A percentile compares a stretch with the other conserved stretches of the same genome.
Conservation (phyloP, 2,888 invertebrate species). For the Temnothorax rugatulus region DNA sequence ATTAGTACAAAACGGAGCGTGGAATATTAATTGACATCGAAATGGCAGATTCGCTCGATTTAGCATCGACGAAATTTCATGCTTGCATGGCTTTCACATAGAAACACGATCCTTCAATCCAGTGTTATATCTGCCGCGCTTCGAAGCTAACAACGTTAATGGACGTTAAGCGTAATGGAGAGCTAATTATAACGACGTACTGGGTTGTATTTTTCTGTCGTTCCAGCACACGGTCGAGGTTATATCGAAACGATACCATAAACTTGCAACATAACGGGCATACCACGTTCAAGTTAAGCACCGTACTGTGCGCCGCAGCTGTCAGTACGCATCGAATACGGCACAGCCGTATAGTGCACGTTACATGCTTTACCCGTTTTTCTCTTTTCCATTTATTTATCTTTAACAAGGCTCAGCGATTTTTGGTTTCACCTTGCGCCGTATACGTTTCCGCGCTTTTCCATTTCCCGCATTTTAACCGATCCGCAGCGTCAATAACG, state of each 20-base stretch:
- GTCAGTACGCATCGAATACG: constrained; percentile 39
- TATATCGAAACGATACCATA: constrained; percentile 59
- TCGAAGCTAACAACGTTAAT: constrained; percentile 60
- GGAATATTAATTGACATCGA: constrained; percentile 57
- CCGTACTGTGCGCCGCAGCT: constrained; percentile 55
- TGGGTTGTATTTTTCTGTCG: constrained; percentile 68
- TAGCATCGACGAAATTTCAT: constrained; percentile 56
- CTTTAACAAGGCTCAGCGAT: constrained; percentile 60
- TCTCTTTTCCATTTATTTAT: constrained; percentile 67
- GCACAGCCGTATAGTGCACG: not conserved
- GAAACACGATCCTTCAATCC: constrained; percentile 24
- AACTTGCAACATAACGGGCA: constrained; percentile 69
- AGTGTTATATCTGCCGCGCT: constrained; percentile 2
- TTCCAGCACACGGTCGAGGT: constrained; percentile 40
- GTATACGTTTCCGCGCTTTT: constrained; percentile 28
- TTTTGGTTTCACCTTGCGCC: constrained; percentile 53
- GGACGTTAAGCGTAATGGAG: constrained; percentile 64
- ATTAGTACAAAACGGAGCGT: constrained; percentile 49
- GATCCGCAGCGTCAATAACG: constrained; percentile 49
- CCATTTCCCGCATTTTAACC: constrained; percentile 39
- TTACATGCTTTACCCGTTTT: not conserved
- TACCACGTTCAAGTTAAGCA: constrained; percentile 60
- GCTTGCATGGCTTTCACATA: constrained; percentile 2
- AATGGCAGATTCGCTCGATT: constrained; percentile 54
- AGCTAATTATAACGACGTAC: constrained; percentile 70